Percentiles rank a stretch among this genome's conserved stretches.
Conservation (phyloP, 2,113 vertebrate species). For the Fukomys damarensis region DNA sequence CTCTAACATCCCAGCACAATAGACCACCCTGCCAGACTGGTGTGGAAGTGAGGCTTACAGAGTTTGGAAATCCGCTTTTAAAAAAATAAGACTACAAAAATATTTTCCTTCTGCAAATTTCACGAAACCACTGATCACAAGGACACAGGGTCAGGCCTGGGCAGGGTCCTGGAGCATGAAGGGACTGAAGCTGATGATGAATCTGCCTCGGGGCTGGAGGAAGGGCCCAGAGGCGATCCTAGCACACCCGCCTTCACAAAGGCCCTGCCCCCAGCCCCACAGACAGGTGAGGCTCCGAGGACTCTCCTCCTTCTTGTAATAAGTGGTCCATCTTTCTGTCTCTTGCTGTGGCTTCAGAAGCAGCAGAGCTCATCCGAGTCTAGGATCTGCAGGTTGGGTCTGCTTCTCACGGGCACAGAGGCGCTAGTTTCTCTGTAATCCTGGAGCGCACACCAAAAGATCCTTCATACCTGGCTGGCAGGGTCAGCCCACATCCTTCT, state of each 20-base stretch:
- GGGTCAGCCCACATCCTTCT: not conserved
- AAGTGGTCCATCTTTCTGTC: not conserved
- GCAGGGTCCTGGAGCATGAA: not conserved
- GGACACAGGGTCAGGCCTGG: not conserved
- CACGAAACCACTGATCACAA: not conserved
- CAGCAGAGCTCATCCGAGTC: not conserved
- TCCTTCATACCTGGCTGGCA: not conserved
- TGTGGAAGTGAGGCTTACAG: not conserved
- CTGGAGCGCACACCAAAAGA: not conserved
- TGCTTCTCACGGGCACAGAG: not conserved
- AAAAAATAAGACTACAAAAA: not conserved
- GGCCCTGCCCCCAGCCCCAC: conserved; percentile 80
- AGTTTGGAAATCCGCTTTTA: not conserved
- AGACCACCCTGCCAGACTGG: not conserved
- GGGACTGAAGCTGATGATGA: conserved; percentile 44
- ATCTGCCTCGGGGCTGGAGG: conserved; percentile 77
- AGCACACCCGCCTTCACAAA: conserved; percentile 79
- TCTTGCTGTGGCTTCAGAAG: conserved; percentile 35
- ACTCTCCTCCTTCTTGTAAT: conserved; percentile 45
- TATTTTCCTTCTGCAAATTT: conserved; percentile 43
- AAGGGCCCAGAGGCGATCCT: conserved; percentile 81
- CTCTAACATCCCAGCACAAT: not conserved
- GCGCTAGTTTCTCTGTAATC: not conserved
- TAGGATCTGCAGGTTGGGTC: not conserved
- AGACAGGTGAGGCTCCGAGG: conserved; percentile 66